A percentile compares a stretch with the other conserved stretches of the same genome.
Conservation (phyloP, 2,888 invertebrate genomes). For the Ephialtes manifestator region DNA sequence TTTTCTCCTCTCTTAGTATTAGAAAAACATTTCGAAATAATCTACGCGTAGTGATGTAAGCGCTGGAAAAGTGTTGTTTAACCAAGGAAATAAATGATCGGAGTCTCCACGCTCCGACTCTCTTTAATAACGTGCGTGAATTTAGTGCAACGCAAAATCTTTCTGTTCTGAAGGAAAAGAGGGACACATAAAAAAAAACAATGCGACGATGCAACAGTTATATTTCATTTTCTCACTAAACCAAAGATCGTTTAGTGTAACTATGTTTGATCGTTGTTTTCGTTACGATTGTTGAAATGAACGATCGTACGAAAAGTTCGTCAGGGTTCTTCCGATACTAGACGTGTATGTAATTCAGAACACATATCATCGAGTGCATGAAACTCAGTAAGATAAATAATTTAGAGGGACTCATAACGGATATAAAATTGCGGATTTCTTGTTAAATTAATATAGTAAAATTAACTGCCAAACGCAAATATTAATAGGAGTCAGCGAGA, state of each 20-base stretch:
- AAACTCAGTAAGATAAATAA: conserved; percentile 39
- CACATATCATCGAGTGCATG: conserved; percentile 63
- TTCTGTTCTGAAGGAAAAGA: conserved; percentile 41
- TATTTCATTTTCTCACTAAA: conserved; percentile 48
- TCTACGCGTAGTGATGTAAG: conserved; percentile 57
- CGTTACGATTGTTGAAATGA: conserved; percentile 22
- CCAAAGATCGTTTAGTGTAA: conserved; percentile 57
- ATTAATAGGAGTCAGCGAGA: conserved; percentile 34
- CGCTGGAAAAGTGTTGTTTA: conserved; percentile 54
- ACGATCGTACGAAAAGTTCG: conserved; percentile 23
- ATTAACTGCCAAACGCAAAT: conserved; percentile 34
- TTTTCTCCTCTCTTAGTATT: conserved; percentile 44
- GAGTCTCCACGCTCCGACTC: background rate
- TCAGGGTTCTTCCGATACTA: conserved; percentile 64
- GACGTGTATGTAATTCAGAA: conserved; percentile 31
- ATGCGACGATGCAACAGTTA: conserved; percentile 22
- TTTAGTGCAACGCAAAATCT: conserved; percentile 27
- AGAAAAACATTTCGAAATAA: conserved; percentile 36
- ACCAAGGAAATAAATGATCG: conserved; percentile 51
- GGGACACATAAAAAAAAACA: conserved; percentile 16
- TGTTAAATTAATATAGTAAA: background rate
- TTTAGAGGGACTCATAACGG: conserved; percentile 28
- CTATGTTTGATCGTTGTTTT: conserved; percentile 30
- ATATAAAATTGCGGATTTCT: conserved; percentile 25
- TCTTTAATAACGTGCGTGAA: conserved; percentile 29